Percentiles rank a stretch among this genome's conserved stretches.
Conservation (phyloP, 2,797 vertebrate genomes). For the Paramormyrops hopkinsi region DNA sequence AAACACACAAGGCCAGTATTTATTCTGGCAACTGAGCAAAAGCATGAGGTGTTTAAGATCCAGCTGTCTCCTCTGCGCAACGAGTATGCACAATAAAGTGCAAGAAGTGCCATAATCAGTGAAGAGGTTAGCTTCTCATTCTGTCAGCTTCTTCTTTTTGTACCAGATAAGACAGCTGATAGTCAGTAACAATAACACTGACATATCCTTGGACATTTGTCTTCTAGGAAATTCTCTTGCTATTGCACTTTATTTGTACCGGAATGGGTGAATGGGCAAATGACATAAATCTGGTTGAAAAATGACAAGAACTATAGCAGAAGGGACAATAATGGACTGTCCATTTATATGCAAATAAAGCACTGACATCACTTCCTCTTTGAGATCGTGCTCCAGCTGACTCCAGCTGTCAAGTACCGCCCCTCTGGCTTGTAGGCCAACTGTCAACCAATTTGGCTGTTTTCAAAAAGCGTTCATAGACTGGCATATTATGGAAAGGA, state of each 20-base stretch:
- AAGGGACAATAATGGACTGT: neutral
- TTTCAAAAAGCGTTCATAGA: neutral
- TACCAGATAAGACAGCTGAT: constrained; percentile 25
- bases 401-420: neutral
- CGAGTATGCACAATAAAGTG: constrained; percentile 13
- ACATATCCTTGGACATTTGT: constrained; percentile 28
- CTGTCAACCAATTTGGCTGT: neutral
- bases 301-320: neutral
- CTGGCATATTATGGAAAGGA: neutral
- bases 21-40: constrained; percentile 24
- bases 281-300: neutral
- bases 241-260: neutral
- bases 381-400: neutral
- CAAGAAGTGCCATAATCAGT: constrained; percentile 24
- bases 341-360: constrained; percentile 18
- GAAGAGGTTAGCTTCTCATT: constrained; percentile 22
- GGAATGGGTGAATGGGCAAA: neutral
- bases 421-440: neutral
- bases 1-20: constrained; percentile 9
- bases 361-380: neutral
- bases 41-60: constrained; percentile 12
- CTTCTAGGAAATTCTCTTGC: constrained; percentile 25
- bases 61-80: neutral
- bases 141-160: constrained; percentile 26
- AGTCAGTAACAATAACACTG: constrained; percentile 21